phyloP scores from a whole-genome alignment of 2,888 invertebrate genomes.

The Dicranocentrus wangi region DNA sequence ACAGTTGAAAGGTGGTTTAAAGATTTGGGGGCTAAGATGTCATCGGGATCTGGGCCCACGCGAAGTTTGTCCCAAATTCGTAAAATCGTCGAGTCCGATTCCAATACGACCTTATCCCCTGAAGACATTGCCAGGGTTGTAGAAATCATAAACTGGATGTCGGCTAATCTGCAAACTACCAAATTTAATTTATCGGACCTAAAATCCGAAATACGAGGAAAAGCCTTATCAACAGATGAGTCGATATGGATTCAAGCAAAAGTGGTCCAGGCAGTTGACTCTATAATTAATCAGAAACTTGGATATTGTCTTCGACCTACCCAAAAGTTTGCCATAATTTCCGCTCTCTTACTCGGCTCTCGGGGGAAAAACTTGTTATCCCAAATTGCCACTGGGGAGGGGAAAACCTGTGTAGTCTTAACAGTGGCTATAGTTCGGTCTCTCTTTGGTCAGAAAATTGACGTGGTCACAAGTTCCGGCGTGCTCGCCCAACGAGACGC shows the following conservation, averaged over 20 bases:
- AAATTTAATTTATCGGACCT: no score
- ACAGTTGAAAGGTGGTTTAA: not conserved
- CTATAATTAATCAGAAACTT: not conserved
- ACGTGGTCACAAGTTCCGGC: conserved; percentile 74
- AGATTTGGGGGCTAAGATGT: no score
- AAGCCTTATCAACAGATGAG: not conserved
- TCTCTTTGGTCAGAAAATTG: conserved; percentile 73
- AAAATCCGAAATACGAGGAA: not conserved
- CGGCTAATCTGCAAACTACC: no score
- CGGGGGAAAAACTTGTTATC: conserved; percentile 64
- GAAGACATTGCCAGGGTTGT: not conserved
- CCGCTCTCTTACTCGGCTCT: not conserved
- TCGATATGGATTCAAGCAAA: not conserved
- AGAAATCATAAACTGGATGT: no score
- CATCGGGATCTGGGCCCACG: not conserved
- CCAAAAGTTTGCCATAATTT: conserved; percentile 22
- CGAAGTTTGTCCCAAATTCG: not conserved
- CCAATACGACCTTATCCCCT: not conserved
- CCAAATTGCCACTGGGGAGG: conserved; percentile 75
- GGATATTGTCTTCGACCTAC: not conserved
- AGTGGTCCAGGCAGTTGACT: not conserved
- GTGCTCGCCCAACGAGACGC: conserved; percentile 74
- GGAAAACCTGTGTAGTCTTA: conserved; percentile 74
- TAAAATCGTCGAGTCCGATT: not conserved
- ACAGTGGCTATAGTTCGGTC: conserved; percentile 73